Evolutionary conservation across 2,888 invertebrate species (phyloP).

Genomic region (Apamea anceps): DNA sequence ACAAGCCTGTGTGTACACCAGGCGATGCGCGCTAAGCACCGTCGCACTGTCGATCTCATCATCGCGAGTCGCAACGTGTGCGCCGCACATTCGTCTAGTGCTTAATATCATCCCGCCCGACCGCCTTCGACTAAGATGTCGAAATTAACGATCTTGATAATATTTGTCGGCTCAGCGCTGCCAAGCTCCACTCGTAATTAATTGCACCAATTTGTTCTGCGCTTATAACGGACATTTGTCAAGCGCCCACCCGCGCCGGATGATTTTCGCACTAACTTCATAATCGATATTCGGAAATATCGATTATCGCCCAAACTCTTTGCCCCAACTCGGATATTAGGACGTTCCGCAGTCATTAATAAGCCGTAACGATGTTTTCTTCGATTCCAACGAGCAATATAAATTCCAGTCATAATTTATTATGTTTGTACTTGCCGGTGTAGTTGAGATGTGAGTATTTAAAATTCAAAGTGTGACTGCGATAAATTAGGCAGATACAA

Average conservation of each 20-base stretch:
- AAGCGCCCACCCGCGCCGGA: slow-evolving; percentile 84
- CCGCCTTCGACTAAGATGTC: slow-evolving; percentile 83
- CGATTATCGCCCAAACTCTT: slow-evolving; percentile 82
- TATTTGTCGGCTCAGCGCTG: slow-evolving; percentile 88
- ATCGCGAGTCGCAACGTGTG: slow-evolving; percentile 66
- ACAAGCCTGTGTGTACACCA: slow-evolving; percentile 50
- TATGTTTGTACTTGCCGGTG: slow-evolving; percentile 62
- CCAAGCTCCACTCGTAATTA: slow-evolving; percentile 86
- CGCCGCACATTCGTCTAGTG: slow-evolving; percentile 77
- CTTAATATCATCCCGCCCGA: slow-evolving; percentile 75
- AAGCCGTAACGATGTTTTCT: slow-evolving; percentile 79
- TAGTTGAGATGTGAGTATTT: slow-evolving; percentile 68
- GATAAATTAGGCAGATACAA: slow-evolving; percentile 81
- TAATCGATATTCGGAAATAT: slow-evolving; percentile 87
- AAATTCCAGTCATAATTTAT: slow-evolving; percentile 68
- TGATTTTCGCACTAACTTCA: slow-evolving; percentile 88
- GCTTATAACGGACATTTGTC: slow-evolving; percentile 90
- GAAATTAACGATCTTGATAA: slow-evolving; percentile 90
- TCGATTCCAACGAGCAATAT: slow-evolving; percentile 69
- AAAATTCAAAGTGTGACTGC: slow-evolving; percentile 76
- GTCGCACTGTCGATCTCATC: slow-evolving; percentile 42
- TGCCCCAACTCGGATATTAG: slow-evolving; percentile 78
- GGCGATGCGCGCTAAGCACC: slow-evolving; percentile 46
- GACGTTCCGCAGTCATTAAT: slow-evolving; percentile 81
- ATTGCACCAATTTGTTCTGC: slow-evolving; percentile 89